A percentile compares a stretch with the other conserved stretches of the same genome.
phyloP scores from a whole-genome alignment of 2,797 vertebrate species.

The Eurystomus glaucurus region DNA sequence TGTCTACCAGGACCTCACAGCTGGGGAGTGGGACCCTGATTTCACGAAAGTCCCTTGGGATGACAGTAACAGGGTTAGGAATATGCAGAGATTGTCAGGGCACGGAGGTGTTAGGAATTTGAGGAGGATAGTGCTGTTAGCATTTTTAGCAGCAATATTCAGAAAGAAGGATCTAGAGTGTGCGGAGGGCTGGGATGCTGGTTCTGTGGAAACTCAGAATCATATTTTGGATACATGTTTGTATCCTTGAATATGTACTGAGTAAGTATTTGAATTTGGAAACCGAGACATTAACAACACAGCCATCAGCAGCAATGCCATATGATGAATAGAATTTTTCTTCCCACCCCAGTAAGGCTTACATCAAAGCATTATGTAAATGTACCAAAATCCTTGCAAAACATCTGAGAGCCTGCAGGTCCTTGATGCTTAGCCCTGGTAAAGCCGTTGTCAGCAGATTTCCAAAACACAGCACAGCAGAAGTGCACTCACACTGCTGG shows the following conservation, averaged over 20 bases:
- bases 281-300: background rate
- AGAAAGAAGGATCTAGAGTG: background rate
- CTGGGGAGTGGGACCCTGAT: background rate
- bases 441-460: background rate
- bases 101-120: background rate
- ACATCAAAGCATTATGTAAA: background rate
- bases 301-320: background rate
- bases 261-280: background rate
- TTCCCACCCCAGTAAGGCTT: background rate
- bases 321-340: background rate
- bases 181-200: background rate
- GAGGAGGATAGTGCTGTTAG: background rate
- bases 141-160: background rate
- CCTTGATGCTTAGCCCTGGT: background rate
- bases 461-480: background rate
- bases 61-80: background rate
- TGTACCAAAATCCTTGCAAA: background rate
- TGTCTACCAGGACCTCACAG: background rate
- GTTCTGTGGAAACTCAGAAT: background rate
- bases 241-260: background rate
- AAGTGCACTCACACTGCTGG: background rate
- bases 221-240: background rate
- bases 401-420: background rate
- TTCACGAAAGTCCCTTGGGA: background rate
- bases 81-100: accelerated